Percentiles rank a stretch among this genome's conserved stretches.
Conservation (phyloP, 2,797 vertebrate genomes). For the Hafferia zeledoni region DNA sequence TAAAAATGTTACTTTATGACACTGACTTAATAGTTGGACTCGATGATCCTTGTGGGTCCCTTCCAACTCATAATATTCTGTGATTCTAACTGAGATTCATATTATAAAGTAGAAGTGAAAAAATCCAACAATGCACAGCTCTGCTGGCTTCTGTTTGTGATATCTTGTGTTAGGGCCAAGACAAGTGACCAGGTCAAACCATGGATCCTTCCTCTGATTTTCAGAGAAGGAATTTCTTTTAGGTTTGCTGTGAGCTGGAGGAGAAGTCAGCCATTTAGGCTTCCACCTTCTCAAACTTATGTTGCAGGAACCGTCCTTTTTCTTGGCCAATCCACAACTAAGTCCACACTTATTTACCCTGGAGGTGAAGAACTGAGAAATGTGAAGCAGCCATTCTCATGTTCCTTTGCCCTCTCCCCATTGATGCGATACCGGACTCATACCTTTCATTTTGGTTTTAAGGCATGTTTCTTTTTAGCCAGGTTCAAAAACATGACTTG, state of each 20-base stretch:
- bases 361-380: neutral
- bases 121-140: neutral
- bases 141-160: neutral
- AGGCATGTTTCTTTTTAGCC: neutral
- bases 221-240: neutral
- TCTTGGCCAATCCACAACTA: neutral
- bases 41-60: too few species aligned
- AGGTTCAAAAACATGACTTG: neutral
- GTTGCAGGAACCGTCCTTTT: neutral
- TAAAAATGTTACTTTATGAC: neutral
- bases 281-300: neutral
- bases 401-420: neutral
- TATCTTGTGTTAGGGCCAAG: neutral
- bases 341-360: neutral
- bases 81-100: too few species aligned
- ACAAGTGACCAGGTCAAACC: neutral
- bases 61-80: too few species aligned
- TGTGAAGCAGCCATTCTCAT: neutral
- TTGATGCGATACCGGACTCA: neutral
- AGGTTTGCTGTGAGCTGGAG: neutral
- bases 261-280: neutral
- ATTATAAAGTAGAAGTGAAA: neutral
- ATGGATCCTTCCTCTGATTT: neutral
- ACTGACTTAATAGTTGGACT: neutral
- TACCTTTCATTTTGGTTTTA: neutral